Base-by-base conservation (phyloP, 2,113 vertebrate species). In the Rhegmatorhina hoffmannsi region DNA sequence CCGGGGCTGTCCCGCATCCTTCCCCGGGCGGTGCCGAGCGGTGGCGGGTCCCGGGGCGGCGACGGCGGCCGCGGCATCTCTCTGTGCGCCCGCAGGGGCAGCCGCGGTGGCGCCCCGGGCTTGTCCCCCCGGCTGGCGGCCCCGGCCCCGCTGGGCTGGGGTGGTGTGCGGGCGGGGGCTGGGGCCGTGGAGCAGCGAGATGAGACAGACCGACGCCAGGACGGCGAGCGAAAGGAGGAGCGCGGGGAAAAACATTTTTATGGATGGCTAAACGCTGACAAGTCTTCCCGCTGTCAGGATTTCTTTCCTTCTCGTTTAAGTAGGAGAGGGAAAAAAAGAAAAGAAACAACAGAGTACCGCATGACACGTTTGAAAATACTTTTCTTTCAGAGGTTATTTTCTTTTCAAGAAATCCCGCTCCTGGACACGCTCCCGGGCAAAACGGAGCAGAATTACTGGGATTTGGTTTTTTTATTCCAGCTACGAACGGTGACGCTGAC, bases 121-220 rank as follows among this genome's bases (percentile, higher is more conserved):
- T 16, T 25, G 34, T 49, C 52, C 52, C 62, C 53, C 46, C 24
- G 63, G 40, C n/a, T 40, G 40, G 40, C 40, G 40, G 40, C 40
- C 40, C 40, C 40, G 40, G 40, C 40, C 40, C 70, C 67, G 60
- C 73, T 73, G 78, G 40, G 96, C 94, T 67, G 87, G 87, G 83
- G 87, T 63, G 75, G 34, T 72, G 87, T 23, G 95, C 94, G 75
- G 88, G 77, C 70, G 69, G 95, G 96, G 94, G 80, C 88, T 17
- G 77, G 77, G 81, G 96, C 81, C 62, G 91, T 69, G 78, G 95
- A 84, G 81, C 53, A 13, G 91, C 25, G 34, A 33, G 84, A 92
- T 90, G 98, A 98, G 98, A 98, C 98, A 95, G 38, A 62, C 96
- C 94, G 98, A 98, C 98, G 98, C 98, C 98, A 92, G 97, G 91